Evolutionary conservation across 2,888 invertebrate genomes (phyloP), one percentile per base, ranked within the genome.

Genomic region (Heliconius ethilla): DNA sequence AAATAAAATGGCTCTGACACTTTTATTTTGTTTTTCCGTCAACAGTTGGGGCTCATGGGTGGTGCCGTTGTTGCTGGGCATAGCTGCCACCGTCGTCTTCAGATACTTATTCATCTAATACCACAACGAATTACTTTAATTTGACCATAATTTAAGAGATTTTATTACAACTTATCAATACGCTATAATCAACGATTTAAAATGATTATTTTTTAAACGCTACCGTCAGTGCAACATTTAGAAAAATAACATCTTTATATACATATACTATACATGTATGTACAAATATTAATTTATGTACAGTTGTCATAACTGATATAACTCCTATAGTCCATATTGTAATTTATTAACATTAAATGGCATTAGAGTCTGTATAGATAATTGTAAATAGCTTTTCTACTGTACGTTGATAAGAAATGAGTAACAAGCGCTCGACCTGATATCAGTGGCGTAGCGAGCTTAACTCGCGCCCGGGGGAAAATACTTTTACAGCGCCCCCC

Each of bases 11-110:
- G 18, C 3, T 70, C 27, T 45, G 7, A 45, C 25, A 51, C 45
- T 7, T 69, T 45, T 33, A 29, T 59, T 82, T 80, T 79, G 78
- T 65, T 77, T 45, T 22, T n/a, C 78, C 83, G 79, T 80, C 82
- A 25, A 75, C 90, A 93, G 93, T 83, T 92, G 91, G 89, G 96
- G 95, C 87, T 95, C 96, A 66, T 97, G 97, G 97, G 89, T 96
- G 86, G 86, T 96, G 87, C 97, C 97, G 83, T 91, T 97, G 85
- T 89, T 95, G 85, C 93, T 97, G 86, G 97, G 96, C 81, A 86
- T 97, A 82, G 90, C 96, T 77, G 97, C 96, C 84, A 96, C 97
- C 81, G 84, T 97, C 83, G 90, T 96, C 83, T 97, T 96, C 91
- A 96, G 96, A 87, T 96, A 95, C 89, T 95, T 96, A 89, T 96